Evolutionary conservation across 2,888 invertebrate species (phyloP), one percentile per base, ranked within the genome.

Genomic region (Troides oblongomaculatus): DNA sequence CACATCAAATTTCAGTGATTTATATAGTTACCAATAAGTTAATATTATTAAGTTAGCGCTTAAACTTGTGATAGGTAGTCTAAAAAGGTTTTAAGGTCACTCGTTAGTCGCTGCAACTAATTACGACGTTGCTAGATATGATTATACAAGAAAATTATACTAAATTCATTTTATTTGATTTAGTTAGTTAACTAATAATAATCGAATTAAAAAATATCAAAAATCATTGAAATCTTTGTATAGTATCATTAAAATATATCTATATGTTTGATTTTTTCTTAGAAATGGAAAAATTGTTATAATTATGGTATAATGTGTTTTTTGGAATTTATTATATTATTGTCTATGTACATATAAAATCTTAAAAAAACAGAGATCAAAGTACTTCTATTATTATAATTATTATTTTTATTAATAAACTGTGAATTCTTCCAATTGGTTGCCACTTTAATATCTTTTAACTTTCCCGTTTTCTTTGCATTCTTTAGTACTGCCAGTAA

Each of bases 401-500:
- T 30, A 25, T 14, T 63, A 62, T 23, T 66, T 25, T 53, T 72
- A 69, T 72, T 71, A 43, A 25, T 46, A 43, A 43, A 73, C 84
- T 84, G 90, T 91, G 90, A 90, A 89, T 90, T 91, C 90, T 90
- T 91, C 86, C 87, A 83, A 74, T 81, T 82, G 79, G 81, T 81
- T 90, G 91, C 90, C 90, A 90, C 62, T 62, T 25, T 62, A 14
- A 14, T 50, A 5, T 4, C n/a, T 53, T 6, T n/a, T 5, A 53
- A 53, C n/a, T 53, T 53, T 53, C 53, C 18, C 6, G 18, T 18
- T n/a, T n/a, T 21, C 21, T 53, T 5, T 18, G 14, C n/a, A n/a
- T n/a, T n/a, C 8, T 53, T 18, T n/a, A 7, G 53, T n/a, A 1
- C 1, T 53, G n/a, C n/a, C 4, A 0, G 14, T 46, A 46, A 46